Percentiles rank a stretch among this genome's conserved stretches.
These are phyloP conservation scores for Saturnia japonica DNA, from an alignment of 2,888 invertebrate genomes.

Conservation along the genomic window DNA sequence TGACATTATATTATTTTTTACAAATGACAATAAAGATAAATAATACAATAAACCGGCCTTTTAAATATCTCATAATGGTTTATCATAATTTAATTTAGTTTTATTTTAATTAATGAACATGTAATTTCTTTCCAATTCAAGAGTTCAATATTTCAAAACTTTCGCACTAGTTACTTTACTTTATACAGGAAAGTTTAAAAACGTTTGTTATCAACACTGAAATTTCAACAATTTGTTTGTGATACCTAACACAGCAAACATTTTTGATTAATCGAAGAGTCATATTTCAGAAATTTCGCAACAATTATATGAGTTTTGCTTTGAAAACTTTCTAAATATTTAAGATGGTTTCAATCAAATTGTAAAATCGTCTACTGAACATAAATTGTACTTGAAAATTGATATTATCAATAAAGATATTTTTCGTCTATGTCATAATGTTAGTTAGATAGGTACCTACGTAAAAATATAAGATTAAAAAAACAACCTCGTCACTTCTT, in stretches of 20 bases:
- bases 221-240: background rate
- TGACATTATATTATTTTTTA: background rate
- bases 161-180: background rate
- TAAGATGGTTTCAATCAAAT: background rate
- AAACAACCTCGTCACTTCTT: too few relatives aligned
- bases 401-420: background rate
- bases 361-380: background rate
- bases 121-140: background rate
- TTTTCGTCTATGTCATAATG: too few relatives aligned
- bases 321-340: background rate
- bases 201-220: slow-evolving; percentile 5
- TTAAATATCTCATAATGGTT: background rate
- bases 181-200: slow-evolving; percentile 11
- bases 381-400: background rate
- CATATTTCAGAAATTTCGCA: background rate
- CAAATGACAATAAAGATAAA: background rate
- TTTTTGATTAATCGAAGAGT: background rate
- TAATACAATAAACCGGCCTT: background rate
- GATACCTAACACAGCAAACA: background rate
- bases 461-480: too few relatives aligned
- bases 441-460: too few relatives aligned
- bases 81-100: background rate
- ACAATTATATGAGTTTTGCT: background rate
- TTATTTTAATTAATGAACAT: background rate
- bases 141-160: slow-evolving; percentile 4